These are phyloP conservation scores for Salminus brasiliensis DNA, from an alignment of 2,113 vertebrate genomes.

Conservation along the genomic window DNA sequence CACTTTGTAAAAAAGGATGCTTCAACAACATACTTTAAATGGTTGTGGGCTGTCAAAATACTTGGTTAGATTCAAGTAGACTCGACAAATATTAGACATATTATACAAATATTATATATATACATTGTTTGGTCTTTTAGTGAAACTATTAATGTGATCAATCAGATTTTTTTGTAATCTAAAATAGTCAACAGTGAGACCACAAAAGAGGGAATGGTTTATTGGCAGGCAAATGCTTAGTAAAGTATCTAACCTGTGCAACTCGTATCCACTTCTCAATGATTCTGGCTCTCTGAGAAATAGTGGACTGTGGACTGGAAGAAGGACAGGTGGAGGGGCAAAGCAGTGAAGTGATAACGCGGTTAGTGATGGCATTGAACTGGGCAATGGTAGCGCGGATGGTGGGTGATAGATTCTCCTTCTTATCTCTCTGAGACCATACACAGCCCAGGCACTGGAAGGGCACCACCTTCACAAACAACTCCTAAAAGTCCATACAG, in stretches of 20 bases:
- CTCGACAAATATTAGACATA: no score
- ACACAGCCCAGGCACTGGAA: conserved; percentile 88
- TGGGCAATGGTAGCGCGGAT: conserved; percentile 86
- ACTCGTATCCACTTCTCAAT: conserved; percentile 88
- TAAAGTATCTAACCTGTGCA: conserved; percentile 76
- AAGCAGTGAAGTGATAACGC: conserved; percentile 83
- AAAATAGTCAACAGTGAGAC: no score
- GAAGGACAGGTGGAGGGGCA: conserved; percentile 47
- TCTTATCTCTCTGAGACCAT: conserved; percentile 89
- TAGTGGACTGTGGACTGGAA: conserved; percentile 48
- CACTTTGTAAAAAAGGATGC: no score
- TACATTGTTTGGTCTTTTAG: no score
- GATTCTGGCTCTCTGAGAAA: conserved; percentile 75
- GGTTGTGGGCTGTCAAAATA: no score
- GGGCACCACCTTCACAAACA: conserved; percentile 80
- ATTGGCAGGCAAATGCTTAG: background rate
- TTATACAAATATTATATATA: no score
- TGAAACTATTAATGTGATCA: no score
- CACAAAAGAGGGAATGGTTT: no score
- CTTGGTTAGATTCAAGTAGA: no score
- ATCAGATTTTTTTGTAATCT: no score
- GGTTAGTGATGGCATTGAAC: conserved; percentile 84
- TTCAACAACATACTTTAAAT: no score
- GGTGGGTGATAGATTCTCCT: conserved; percentile 81
- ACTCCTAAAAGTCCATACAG: conserved; percentile 71